Evolutionary conservation across 2,888 invertebrate species (phyloP), one percentile per base, ranked within the genome.

Genomic region (Nemurella pictetii): DNA sequence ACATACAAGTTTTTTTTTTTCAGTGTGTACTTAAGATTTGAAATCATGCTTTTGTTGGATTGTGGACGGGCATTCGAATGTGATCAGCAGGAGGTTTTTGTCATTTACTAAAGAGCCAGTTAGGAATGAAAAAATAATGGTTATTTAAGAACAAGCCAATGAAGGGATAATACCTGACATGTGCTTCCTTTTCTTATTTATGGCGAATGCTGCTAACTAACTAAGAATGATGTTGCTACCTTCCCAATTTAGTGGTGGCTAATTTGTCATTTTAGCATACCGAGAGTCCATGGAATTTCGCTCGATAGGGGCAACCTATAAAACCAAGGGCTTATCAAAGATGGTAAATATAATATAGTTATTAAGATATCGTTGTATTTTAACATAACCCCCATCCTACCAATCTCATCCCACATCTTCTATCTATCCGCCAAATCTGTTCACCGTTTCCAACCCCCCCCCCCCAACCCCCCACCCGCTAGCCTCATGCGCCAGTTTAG

Each of bases 101-200:
- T 75, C 9, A 27, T 75, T 27, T 75, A 27, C 26, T 27, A 75
- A 20, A 75, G 75, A 75, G 27, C 75, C 75, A 75, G 75, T 75
- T 75, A 75, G 75, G 75, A 15, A n/a, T 73, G 75, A 27, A 27
- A 75, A 75, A 26, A 28, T 75, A 75, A 73, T 73, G 73, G 75
- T 75, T 75, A 75, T 75, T 75, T 75, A 75, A 75, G 75, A 75
- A 75, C 75, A 75, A 28, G 75, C 75, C 75, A 75, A 75, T 75
- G 75, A 75, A 75, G 75, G 26, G n/a, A 75, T 27, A 75, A 75
- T 75, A 75, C 26, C 2, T 75, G 75, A 75, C 75, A 75, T 75
- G n/a, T 75, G 75, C 75, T 75, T 75, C 75, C 75, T 75, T 75
- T 75, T 28, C 28, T 55, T 55, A 12, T 15, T 55, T 55, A 2